These are phyloP conservation scores for Parazoanthus darwini DNA, from an alignment of 92 coral and sea anemone genomes.

Conservation along the genomic window DNA sequence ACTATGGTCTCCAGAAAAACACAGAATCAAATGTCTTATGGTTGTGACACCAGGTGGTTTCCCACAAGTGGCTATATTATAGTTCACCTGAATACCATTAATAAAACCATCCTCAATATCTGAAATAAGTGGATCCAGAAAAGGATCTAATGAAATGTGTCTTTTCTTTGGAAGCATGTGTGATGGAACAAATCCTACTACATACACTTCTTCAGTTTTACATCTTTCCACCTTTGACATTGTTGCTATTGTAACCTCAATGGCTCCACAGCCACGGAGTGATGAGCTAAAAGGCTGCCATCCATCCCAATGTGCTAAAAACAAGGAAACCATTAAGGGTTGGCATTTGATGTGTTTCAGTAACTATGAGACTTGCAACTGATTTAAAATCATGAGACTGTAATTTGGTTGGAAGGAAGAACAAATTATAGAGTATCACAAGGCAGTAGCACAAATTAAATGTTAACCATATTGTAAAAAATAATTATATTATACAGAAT, in stretches of 20 bases:
- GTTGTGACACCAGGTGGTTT: constrained; percentile 53
- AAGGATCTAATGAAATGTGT: constrained; percentile 64
- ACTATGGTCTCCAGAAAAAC: constrained; percentile 73
- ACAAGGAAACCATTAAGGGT: constrained; percentile 23
- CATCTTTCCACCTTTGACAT: constrained; percentile 58
- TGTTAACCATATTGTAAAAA: background rate
- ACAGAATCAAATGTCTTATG: constrained; percentile 61
- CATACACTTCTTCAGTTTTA: constrained; percentile 64
- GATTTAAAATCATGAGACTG: background rate
- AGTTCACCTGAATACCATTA: constrained; percentile 65
- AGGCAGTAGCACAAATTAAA: background rate
- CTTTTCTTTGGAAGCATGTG: constrained; percentile 58
- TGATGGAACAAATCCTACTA: constrained; percentile 72
- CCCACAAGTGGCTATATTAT: constrained; percentile 46
- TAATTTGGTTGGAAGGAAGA: background rate
- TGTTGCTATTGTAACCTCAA: constrained; percentile 49
- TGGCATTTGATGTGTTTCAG: background rate
- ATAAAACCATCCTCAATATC: constrained; percentile 73
- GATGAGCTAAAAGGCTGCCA: constrained; percentile 56
- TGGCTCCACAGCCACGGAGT: constrained; percentile 56
- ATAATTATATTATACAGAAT: background rate
- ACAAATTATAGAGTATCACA: background rate
- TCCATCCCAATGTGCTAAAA: constrained; percentile 59
- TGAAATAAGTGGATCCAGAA: constrained; percentile 61
- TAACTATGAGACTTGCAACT: background rate